Evolutionary conservation across 2,113 vertebrate genomes (phyloP).

Genomic region (Sinocyclocheilus rhinocerous): DNA sequence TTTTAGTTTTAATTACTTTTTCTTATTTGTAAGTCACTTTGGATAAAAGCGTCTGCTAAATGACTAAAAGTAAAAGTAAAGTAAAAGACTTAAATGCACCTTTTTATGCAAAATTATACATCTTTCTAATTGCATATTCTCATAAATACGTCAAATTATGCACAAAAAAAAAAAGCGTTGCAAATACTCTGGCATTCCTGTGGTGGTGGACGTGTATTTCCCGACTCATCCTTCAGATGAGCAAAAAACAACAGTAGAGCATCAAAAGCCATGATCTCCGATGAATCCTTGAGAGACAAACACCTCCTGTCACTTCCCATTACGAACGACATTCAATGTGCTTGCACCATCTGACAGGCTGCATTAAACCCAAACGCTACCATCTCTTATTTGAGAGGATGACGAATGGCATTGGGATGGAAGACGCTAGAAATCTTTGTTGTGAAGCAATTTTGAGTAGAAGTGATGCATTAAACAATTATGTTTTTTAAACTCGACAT

Average conservation of each 20-base stretch:
- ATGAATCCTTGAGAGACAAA: constrained; percentile 18
- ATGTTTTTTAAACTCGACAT: constrained; percentile 15
- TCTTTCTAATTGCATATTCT: not conserved
- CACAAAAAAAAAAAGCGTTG: not conserved
- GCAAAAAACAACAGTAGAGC: not conserved
- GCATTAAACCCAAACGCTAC: constrained; percentile 10
- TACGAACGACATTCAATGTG: constrained; percentile 17
- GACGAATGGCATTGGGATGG: constrained; percentile 14
- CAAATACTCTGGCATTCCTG: not conserved
- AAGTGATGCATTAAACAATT: not conserved
- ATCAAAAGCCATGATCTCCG: constrained; percentile 1
- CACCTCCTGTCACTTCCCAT: constrained; percentile 34
- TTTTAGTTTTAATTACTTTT: too few species aligned
- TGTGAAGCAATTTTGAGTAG: not conserved
- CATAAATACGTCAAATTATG: not conserved
- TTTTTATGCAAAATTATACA: not conserved
- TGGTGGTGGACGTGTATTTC: not conserved
- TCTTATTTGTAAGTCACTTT: too few species aligned
- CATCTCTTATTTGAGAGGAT: not conserved
- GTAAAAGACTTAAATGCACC: too few species aligned
- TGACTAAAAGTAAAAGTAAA: too few species aligned
- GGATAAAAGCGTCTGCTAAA: too few species aligned
- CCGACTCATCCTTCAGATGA: not conserved
- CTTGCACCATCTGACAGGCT: constrained; percentile 21
- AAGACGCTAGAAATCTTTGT: not conserved